Evolutionary conservation across 1,140 invertebrate species (phyloP).

Genomic region (Bombus breviceps): DNA sequence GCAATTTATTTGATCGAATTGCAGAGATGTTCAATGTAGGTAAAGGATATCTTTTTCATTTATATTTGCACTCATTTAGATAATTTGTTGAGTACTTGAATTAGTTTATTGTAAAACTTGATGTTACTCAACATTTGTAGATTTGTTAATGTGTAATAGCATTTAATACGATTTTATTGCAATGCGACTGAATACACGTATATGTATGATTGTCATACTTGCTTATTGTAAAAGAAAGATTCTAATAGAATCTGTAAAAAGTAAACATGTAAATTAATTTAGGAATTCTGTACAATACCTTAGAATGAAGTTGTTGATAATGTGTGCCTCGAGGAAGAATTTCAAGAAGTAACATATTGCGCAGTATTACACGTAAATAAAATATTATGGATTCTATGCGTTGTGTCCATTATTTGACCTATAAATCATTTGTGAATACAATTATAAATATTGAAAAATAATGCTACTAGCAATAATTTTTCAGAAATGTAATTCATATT

Average conservation of each 20-base stretch:
- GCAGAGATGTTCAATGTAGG: constrained; percentile 4
- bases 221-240: constrained; percentile 36
- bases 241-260: constrained; percentile 64
- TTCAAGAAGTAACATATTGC: constrained; percentile 69
- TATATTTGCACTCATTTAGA: constrained; percentile 31
- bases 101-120: constrained; percentile 55
- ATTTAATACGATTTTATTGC: constrained; percentile 51
- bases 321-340: constrained; percentile 62
- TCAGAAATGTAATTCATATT: neutral
- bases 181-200: constrained; percentile 24
- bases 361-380: constrained; percentile 80
- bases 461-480: neutral
- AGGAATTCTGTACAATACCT: constrained; percentile 75
- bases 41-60: neutral
- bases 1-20: neutral
- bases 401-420: constrained; percentile 30
- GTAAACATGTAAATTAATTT: constrained; percentile 72
- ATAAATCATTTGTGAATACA: neutral
- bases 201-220: constrained; percentile 29
- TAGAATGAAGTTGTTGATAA: constrained; percentile 67
- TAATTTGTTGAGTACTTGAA: constrained; percentile 45
- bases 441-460: neutral
- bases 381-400: constrained; percentile 41
- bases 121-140: constrained; percentile 43
- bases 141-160: constrained; percentile 46